A percentile compares a stretch with the other conserved stretches of the same genome.
These are phyloP conservation scores for Pelagia noctiluca DNA, from an alignment of 30 jellyfish, hydroid and myxozoan species.

Conservation along the genomic window DNA sequence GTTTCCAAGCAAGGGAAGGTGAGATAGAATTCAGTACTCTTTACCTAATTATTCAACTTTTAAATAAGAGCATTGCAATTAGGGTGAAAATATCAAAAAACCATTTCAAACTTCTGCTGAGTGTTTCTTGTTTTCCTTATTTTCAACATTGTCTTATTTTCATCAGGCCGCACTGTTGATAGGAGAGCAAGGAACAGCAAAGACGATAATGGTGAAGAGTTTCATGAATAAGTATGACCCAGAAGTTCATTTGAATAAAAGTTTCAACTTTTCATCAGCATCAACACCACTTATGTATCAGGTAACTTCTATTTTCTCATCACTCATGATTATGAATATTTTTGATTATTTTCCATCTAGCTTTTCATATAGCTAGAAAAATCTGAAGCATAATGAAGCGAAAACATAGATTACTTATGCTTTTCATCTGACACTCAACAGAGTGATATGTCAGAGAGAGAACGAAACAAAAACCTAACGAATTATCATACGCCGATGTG, in stretches of 20 bases:
- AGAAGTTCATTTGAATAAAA: conserved; percentile 73
- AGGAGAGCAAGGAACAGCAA: conserved; percentile 94
- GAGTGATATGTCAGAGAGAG: too few species aligned
- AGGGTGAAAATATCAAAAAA: too few species aligned
- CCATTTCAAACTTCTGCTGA: neutral
- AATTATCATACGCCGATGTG: too few species aligned
- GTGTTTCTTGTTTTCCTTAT: neutral
- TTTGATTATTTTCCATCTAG: too few species aligned
- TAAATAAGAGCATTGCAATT: too few species aligned
- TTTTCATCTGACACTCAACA: too few species aligned
- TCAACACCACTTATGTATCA: conserved; percentile 85
- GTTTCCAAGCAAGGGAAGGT: conserved; percentile 87
- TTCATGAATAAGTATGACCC: conserved; percentile 78
- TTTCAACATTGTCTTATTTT: neutral
- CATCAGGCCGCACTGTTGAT: conserved; percentile 84
- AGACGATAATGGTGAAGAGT: conserved; percentile 86
- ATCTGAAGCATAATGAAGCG: too few species aligned
- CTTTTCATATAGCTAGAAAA: too few species aligned
- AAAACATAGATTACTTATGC: too few species aligned
- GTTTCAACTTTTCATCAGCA: conserved; percentile 88
- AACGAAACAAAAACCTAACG: too few species aligned
- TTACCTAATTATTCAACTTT: neutral
- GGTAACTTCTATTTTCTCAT: too few species aligned
- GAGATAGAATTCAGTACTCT: neutral
- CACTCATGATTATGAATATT: too few species aligned